These are phyloP conservation scores for Malurus elegans DNA, from an alignment of 2,113 vertebrate species.

Conservation along the genomic window DNA sequence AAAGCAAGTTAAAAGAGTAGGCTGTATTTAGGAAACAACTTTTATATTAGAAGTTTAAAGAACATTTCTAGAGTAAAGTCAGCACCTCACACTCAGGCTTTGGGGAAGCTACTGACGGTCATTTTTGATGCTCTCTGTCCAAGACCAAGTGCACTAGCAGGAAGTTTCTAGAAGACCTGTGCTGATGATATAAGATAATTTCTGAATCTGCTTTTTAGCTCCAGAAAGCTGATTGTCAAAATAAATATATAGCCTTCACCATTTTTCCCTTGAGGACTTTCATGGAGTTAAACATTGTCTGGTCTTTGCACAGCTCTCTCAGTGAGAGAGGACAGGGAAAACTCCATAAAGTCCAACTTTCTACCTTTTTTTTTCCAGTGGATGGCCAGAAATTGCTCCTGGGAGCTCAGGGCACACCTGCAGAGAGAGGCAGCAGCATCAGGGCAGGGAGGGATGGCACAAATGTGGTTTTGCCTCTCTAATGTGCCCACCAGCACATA, in stretches of 20 bases:
- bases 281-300: background rate
- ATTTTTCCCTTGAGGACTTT: background rate
- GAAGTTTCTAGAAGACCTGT: background rate
- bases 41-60: background rate
- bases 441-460: background rate
- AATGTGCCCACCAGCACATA: rapidly evolving
- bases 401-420: background rate
- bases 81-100: background rate
- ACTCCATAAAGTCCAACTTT: background rate
- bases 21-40: background rate
- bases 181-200: background rate
- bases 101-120: background rate
- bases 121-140: background rate
- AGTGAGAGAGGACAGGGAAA: background rate
- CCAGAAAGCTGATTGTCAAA: background rate
- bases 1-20: background rate
- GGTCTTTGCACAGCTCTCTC: background rate
- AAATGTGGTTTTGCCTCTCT: background rate
- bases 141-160: background rate
- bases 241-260: background rate
- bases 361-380: background rate
- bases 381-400: background rate
- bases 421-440: rapidly evolving
- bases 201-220: background rate
- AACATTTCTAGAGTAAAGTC: background rate